Evolutionary conservation across 2,888 invertebrate species (phyloP).

Genomic region (Timandra comae): DNA sequence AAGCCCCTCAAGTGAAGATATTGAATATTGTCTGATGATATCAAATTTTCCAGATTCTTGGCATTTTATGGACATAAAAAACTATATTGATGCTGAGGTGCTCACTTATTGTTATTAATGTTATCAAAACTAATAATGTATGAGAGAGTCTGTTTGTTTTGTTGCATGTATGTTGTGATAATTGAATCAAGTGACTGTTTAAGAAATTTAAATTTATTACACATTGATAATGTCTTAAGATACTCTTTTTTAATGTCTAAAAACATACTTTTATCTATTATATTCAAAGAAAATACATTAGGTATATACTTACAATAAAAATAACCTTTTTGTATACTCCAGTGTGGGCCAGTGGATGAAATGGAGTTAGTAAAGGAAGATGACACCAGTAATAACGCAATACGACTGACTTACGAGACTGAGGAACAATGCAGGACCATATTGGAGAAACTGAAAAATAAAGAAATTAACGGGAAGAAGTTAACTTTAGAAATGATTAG

Average conservation of each 20-base stretch:
- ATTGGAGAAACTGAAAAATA: constrained; percentile 22
- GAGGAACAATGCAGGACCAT: constrained; percentile 20
- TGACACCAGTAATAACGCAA: constrained; percentile 9
- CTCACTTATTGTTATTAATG: no score
- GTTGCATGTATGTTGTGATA: no score
- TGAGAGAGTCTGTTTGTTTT: no score
- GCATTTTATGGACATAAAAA: constrained; percentile 27
- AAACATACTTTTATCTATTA: no score
- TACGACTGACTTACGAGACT: constrained; percentile 24
- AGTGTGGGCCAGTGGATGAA: constrained; percentile 33
- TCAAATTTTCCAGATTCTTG: constrained; percentile 28
- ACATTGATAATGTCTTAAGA: no score
- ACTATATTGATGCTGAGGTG: constrained; percentile 32
- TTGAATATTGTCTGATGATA: constrained; percentile 21
- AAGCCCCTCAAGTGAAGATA: constrained; percentile 5
- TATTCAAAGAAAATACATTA: no score
- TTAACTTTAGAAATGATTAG: constrained; percentile 25
- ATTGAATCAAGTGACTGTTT: no score
- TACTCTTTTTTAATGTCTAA: no score
- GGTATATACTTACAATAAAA: no score
- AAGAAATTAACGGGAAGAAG: constrained; percentile 23
- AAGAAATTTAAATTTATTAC: no score
- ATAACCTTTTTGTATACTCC: constrained; percentile 1
- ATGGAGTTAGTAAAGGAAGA: constrained; percentile 27
- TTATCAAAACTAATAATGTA: background rate